Evolutionary conservation across 2,797 vertebrate species (phyloP).

Genomic region (Leucoraja ocellata): DNA sequence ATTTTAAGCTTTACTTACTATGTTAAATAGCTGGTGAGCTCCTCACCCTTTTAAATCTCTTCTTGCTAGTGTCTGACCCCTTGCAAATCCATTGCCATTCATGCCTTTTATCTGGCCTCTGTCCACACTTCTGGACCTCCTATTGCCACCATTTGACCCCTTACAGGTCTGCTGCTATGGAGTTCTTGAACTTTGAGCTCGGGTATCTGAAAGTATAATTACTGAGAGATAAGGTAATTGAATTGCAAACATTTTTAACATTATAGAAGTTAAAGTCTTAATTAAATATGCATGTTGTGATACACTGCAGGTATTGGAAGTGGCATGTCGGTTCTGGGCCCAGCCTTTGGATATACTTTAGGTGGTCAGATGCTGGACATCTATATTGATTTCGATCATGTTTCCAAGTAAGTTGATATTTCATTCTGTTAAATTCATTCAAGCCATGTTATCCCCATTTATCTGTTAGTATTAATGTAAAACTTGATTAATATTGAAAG

Average conservation of each 20-base stretch:
- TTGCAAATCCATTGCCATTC: too few species aligned
- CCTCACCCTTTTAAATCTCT: too few species aligned
- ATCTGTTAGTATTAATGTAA: not conserved
- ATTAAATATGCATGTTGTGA: not conserved
- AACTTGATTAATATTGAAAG: not conserved
- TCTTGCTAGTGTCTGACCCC: too few species aligned
- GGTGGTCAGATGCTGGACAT: slow-evolving; percentile 62
- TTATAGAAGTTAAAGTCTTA: not conserved
- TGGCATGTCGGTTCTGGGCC: slow-evolving; percentile 64
- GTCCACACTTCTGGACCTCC: too few species aligned
- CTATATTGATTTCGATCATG: slow-evolving; percentile 59
- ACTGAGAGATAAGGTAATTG: not conserved
- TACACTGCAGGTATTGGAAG: slow-evolving; percentile 58
- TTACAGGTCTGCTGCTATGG: too few species aligned
- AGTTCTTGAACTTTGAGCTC: not conserved
- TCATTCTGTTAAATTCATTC: not conserved
- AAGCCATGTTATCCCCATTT: not conserved
- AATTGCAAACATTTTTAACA: not conserved
- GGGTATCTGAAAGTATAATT: not conserved
- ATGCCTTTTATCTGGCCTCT: too few species aligned
- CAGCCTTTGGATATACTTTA: slow-evolving; percentile 64
- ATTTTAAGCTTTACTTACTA: not conserved
- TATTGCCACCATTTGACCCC: too few species aligned
- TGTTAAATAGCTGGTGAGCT: not conserved
- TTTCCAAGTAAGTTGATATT: slow-evolving; percentile 54